These are phyloP conservation scores for Numida meleagris DNA, from an alignment of 2,113 vertebrate species.

Conservation along the genomic window DNA sequence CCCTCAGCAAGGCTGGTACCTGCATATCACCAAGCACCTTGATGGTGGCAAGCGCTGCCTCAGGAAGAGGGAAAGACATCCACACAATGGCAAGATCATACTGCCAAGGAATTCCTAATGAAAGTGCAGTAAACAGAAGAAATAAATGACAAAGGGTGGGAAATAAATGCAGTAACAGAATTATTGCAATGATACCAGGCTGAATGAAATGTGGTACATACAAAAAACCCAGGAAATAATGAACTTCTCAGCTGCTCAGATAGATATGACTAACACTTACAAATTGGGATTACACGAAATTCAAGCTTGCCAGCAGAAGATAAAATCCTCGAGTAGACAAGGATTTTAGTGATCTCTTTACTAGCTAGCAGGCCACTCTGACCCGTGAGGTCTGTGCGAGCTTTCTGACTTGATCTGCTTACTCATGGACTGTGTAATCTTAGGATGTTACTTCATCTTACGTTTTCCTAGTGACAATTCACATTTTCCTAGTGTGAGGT, in stretches of 20 bases:
- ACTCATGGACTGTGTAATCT: not conserved
- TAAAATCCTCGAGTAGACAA: not conserved
- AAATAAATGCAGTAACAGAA: not conserved
- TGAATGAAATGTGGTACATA: slow-evolving; percentile 44
- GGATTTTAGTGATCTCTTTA: not conserved
- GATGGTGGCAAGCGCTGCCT: not conserved
- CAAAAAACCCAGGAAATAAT: slow-evolving; percentile 24
- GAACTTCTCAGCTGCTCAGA: not conserved
- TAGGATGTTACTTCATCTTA: not conserved
- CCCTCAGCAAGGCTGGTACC: not conserved
- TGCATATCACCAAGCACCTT: not conserved
- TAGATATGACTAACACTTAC: not conserved
- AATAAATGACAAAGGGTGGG: not conserved
- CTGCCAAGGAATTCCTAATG: not conserved
- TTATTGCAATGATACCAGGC: not conserved
- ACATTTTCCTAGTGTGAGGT: not conserved
- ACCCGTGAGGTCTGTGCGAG: not conserved
- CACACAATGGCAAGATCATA: not conserved
- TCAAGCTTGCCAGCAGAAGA: not conserved
- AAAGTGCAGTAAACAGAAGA: not conserved
- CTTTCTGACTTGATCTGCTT: not conserved
- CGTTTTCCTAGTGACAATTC: not conserved
- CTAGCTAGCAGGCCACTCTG: not conserved
- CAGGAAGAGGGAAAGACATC: not conserved
- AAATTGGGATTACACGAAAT: not conserved